These are phyloP conservation scores for Dipus sagitta DNA, from an alignment of 2,797 vertebrate species.

Conservation along the genomic window DNA sequence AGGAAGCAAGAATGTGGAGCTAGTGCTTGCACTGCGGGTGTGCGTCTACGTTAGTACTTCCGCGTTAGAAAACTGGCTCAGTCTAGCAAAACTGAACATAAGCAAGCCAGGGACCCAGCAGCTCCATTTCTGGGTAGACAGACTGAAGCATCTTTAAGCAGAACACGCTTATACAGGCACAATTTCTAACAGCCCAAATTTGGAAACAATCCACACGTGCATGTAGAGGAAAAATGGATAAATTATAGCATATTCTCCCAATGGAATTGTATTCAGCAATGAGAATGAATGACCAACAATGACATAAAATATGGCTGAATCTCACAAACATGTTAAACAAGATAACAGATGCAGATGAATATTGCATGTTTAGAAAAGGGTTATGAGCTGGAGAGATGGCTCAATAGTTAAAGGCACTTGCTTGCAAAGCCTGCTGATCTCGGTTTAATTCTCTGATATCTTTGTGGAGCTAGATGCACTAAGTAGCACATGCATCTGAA, in stretches of 20 bases:
- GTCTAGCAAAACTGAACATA: neutral
- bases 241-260: neutral
- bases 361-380: neutral
- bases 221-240: neutral
- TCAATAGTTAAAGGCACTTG: too few species aligned
- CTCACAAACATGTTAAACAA: neutral
- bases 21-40: rapidly evolving
- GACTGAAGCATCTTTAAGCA: neutral
- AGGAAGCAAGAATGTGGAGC: neutral
- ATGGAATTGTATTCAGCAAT: neutral
- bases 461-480: too few species aligned
- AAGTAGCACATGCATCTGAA: too few species aligned
- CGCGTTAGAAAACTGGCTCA: neutral
- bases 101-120: neutral
- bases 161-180: neutral
- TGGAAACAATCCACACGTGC: neutral
- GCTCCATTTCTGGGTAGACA: neutral
- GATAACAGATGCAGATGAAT: neutral
- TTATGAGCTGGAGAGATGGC: too few species aligned
- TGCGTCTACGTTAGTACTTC: neutral
- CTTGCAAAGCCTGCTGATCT: too few species aligned
- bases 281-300: neutral
- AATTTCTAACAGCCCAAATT: neutral
- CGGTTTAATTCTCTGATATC: too few species aligned
- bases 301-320: neutral